Evolutionary conservation across 2,797 vertebrate species (phyloP).

Genomic region (Petrocephalus sullivani): DNA sequence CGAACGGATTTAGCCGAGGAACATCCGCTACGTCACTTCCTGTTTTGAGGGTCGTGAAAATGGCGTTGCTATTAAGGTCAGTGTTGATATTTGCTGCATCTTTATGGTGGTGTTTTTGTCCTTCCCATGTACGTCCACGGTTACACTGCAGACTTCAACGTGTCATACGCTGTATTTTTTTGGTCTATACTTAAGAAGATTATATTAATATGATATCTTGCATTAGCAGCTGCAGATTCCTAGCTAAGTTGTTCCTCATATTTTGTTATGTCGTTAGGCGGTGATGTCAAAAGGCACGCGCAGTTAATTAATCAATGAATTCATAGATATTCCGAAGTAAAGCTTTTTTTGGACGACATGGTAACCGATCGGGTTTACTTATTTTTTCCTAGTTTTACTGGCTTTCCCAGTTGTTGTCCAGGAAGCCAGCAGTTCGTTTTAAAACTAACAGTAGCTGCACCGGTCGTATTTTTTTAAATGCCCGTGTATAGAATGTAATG

Average conservation of each 20-base stretch:
- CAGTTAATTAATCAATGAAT: background rate
- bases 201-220: background rate
- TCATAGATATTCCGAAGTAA: background rate
- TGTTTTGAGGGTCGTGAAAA: slow-evolving; percentile 44
- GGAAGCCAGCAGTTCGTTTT: background rate
- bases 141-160: background rate
- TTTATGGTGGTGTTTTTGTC: background rate
- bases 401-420: background rate
- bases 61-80: slow-evolving; percentile 75
- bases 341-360: background rate
- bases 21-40: background rate
- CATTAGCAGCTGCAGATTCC: background rate
- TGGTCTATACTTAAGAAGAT: background rate
- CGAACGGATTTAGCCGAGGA: background rate
- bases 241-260: background rate
- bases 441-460: background rate
- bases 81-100: slow-evolving; percentile 31
- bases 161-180: background rate
- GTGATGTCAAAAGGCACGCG: background rate
- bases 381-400: background rate
- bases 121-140: accelerated
- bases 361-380: background rate
- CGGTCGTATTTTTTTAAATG: background rate
- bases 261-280: background rate
- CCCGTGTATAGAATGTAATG: background rate